Percentiles rank a stretch among this genome's conserved stretches.
Evolutionary conservation across 1,140 invertebrate genomes (phyloP).

Genomic region (Ruditapes philippinarum): DNA sequence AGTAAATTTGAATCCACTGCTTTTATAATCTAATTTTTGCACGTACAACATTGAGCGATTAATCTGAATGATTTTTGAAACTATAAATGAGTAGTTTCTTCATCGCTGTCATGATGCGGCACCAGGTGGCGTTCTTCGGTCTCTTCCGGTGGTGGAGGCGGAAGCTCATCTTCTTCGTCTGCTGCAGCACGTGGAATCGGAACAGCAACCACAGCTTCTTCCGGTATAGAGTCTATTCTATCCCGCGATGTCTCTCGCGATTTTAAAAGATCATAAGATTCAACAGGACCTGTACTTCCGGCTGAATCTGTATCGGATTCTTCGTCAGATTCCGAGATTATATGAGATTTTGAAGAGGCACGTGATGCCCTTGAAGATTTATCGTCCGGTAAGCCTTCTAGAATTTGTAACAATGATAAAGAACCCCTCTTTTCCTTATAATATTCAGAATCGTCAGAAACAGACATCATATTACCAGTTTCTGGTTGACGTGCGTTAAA

Average conservation of each 20-base stretch:
- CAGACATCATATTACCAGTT: slow-evolving; percentile 48
- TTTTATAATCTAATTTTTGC: too few species aligned
- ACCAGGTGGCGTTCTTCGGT: neutral
- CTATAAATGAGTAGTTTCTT: neutral
- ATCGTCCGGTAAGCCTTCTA: slow-evolving; percentile 64
- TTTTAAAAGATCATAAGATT: slow-evolving; percentile 58
- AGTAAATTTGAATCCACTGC: too few species aligned
- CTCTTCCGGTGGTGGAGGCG: slow-evolving; percentile 28
- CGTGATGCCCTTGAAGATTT: slow-evolving; percentile 52
- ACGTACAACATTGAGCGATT: too few species aligned
- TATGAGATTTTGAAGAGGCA: slow-evolving; percentile 52
- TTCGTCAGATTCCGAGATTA: slow-evolving; percentile 39
- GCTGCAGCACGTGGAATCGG: slow-evolving; percentile 16
- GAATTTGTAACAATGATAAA: slow-evolving; percentile 58
- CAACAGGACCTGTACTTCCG: slow-evolving; percentile 56
- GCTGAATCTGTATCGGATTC: slow-evolving; percentile 51
- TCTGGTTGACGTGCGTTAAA: neutral
- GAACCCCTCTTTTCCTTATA: slow-evolving; percentile 57
- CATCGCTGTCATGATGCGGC: neutral
- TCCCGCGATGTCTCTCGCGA: slow-evolving; percentile 53
- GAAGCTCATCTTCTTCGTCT: neutral
- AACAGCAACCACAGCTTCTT: slow-evolving; percentile 23
- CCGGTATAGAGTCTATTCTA: slow-evolving; percentile 39
- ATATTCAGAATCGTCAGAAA: slow-evolving; percentile 61
- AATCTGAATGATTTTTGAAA: too few species aligned